These are phyloP conservation scores for Neosilurus hyrtlii DNA, from an alignment of 2,797 vertebrate species.

Conservation along the genomic window DNA sequence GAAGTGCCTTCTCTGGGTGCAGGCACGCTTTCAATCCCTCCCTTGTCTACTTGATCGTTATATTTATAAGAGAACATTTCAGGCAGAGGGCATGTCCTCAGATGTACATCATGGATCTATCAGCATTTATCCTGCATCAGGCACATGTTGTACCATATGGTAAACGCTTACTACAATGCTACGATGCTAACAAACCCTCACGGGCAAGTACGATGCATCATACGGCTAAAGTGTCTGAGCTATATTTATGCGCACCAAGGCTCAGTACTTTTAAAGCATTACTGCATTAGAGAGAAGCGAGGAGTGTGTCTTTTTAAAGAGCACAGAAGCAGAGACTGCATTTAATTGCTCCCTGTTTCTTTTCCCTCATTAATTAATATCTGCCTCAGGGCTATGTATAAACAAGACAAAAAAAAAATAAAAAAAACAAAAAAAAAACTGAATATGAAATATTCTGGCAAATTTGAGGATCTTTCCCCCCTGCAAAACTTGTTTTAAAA, in stretches of 20 bases:
- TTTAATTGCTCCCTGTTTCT: slow-evolving; percentile 36
- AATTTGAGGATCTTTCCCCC: slow-evolving; percentile 59
- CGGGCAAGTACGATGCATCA: not conserved
- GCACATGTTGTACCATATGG: not conserved
- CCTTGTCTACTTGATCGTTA: slow-evolving; percentile 6
- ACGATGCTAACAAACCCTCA: not conserved
- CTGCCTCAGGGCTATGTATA: slow-evolving; percentile 66
- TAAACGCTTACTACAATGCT: not conserved
- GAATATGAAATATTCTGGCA: slow-evolving; percentile 51
- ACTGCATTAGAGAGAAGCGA: not conserved
- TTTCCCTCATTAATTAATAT: slow-evolving; percentile 73
- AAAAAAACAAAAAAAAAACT: too few species aligned
- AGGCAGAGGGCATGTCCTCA: not conserved
- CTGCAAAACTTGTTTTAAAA: slow-evolving; percentile 52
- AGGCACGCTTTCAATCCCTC: not conserved
- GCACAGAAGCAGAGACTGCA: slow-evolving; percentile 19
- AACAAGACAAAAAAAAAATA: slow-evolving; percentile 55
- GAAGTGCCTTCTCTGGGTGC: slow-evolving; percentile 9
- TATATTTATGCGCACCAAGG: not conserved
- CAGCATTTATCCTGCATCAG: not conserved
- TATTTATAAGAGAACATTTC: not conserved
- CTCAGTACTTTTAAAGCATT: slow-evolving; percentile 18
- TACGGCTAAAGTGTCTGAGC: not conserved
- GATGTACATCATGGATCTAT: not conserved
- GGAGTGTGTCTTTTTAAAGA: slow-evolving; percentile 34